Conservation (phyloP, 2,797 vertebrate genomes). For the Squalus acanthias region DNA sequence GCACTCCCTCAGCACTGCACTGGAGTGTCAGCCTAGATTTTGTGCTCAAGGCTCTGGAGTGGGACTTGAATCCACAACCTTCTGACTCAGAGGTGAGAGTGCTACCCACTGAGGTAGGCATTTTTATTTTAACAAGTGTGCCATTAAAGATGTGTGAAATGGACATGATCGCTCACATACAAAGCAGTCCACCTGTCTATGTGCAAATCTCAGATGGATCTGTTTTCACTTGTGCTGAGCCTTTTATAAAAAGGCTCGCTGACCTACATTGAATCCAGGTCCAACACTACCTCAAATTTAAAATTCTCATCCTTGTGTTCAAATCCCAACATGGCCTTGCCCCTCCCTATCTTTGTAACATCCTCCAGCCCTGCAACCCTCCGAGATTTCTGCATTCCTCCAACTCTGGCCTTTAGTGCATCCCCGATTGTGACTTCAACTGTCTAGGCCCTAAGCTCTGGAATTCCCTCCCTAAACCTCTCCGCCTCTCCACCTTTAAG, state of each 20-base stretch:
- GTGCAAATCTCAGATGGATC: not conserved
- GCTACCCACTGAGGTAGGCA: not conserved
- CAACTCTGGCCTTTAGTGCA: too few species aligned
- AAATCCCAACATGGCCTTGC: not conserved
- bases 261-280: not conserved
- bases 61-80: not conserved
- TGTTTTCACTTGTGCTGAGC: not conserved
- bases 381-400: too few species aligned
- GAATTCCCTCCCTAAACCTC: not conserved
- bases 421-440: too few species aligned
- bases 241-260: not conserved
- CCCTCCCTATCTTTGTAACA: too few species aligned
- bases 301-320: not conserved
- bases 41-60: not conserved
- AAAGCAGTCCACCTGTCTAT: not conserved
- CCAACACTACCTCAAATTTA: not conserved
- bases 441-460: too few species aligned
- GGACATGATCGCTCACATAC: too few species aligned
- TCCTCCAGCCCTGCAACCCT: too few species aligned
- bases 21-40: too few species aligned
- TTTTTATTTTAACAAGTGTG: not conserved
- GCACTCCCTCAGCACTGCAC: not conserved
- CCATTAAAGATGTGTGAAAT: not conserved
- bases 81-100: not conserved
- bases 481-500: not conserved